These are phyloP conservation scores for Hypotaenidia philippensis DNA, from an alignment of 2,797 vertebrate genomes.

Conservation along the genomic window DNA sequence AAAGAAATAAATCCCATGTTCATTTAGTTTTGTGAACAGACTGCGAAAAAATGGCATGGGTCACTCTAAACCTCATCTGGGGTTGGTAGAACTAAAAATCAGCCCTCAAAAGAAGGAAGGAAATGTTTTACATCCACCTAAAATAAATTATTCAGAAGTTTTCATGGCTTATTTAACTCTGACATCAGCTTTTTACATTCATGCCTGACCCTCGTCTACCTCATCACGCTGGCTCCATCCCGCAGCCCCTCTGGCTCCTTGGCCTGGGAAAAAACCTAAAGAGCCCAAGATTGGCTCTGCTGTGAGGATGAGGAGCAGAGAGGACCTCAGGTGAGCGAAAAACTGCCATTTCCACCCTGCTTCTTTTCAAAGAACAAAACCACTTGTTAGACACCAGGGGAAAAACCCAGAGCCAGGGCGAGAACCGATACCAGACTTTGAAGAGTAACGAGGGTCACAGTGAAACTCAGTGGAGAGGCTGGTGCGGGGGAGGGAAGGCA, in stretches of 20 bases:
- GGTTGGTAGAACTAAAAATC: neutral
- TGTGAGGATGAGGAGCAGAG: neutral
- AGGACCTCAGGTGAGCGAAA: neutral
- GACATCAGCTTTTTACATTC: neutral
- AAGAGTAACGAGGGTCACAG: neutral
- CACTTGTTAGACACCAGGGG: neutral
- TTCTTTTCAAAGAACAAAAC: constrained; percentile 37
- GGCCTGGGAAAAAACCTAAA: rapidly evolving
- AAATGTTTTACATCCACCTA: neutral
- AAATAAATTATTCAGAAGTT: neutral
- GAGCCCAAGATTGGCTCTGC: neutral
- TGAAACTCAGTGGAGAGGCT: neutral
- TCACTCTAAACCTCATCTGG: neutral
- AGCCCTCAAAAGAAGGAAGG: neutral
- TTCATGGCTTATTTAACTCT: constrained; percentile 6
- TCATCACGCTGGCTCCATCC: neutral
- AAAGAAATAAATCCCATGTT: neutral
- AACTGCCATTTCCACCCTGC: neutral
- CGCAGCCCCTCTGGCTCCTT: rapidly evolving
- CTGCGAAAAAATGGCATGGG: neutral
- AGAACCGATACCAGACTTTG: constrained; percentile 35
- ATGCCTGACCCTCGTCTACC: neutral
- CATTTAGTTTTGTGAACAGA: neutral
- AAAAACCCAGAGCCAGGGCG: neutral
- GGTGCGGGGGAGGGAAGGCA: neutral